Evolutionary conservation across 2,113 vertebrate species (phyloP).

Genomic region (Solea senegalensis): DNA sequence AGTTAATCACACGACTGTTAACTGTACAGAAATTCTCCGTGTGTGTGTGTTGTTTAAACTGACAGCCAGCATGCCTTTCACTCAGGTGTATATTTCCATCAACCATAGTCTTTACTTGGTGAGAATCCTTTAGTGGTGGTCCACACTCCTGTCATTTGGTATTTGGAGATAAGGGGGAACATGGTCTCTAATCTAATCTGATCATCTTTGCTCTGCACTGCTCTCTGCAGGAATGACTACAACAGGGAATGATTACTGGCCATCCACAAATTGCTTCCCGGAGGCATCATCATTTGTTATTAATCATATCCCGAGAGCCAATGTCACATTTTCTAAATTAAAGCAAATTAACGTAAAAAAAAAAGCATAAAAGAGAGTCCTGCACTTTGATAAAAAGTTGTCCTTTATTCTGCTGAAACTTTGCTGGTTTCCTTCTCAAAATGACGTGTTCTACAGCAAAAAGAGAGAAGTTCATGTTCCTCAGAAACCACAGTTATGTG

Average conservation of each 20-base stretch:
- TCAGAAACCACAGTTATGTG: slow-evolving; percentile 9
- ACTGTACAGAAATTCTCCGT: background rate
- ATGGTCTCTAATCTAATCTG: slow-evolving; percentile 73
- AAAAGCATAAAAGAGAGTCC: background rate
- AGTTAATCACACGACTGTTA: background rate
- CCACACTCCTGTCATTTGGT: slow-evolving; percentile 66
- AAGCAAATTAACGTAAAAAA: background rate
- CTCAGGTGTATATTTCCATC: slow-evolving; percentile 26
- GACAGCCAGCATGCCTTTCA: slow-evolving; percentile 35
- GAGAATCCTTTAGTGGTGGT: slow-evolving; percentile 59
- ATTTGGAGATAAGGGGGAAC: slow-evolving; percentile 60
- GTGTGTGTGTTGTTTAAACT: slow-evolving; percentile 10
- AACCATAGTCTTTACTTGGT: slow-evolving; percentile 32
- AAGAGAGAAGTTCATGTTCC: background rate
- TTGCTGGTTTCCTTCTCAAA: background rate
- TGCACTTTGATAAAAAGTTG: too few relatives aligned
- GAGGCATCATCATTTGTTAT: slow-evolving; percentile 35
- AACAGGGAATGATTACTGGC: slow-evolving; percentile 63
- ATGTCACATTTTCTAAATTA: slow-evolving; percentile 24
- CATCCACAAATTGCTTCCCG: slow-evolving; percentile 51
- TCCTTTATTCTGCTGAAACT: background rate
- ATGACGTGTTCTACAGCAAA: background rate
- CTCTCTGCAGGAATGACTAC: slow-evolving; percentile 55
- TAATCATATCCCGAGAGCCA: slow-evolving; percentile 33
- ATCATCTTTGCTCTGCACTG: slow-evolving; percentile 45